Conservation (phyloP, 2,113 vertebrate species). For the Lampris incognitus region DNA sequence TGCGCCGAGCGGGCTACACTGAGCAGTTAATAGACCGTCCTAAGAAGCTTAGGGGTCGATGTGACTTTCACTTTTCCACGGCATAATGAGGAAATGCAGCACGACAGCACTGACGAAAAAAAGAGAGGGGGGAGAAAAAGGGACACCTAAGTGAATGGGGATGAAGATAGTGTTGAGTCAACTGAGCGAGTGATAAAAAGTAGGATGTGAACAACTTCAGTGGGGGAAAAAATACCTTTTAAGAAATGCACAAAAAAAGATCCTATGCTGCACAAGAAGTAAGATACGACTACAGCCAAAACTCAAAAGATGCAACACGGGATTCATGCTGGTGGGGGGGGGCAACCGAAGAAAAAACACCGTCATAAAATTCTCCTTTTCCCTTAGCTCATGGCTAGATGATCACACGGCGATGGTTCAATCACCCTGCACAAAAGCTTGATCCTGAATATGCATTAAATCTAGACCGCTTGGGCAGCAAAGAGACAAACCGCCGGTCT, state of each 20-base stretch:
- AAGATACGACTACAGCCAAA: no score
- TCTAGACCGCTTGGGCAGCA: slow-evolving; percentile 63
- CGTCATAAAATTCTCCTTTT: slow-evolving; percentile 20
- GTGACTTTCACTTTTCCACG: background rate
- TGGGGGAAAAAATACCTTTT: slow-evolving; percentile 3
- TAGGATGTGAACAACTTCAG: background rate
- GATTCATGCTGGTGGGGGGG: slow-evolving; percentile 52
- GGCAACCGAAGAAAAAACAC: slow-evolving; percentile 13
- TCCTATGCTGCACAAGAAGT: no score
- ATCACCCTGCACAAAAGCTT: slow-evolving; percentile 78
- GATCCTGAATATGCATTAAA: slow-evolving; percentile 65
- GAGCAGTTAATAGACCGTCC: background rate
- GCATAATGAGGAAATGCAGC: background rate
- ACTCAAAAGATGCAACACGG: slow-evolving; percentile 12
- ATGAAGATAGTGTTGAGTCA: background rate
- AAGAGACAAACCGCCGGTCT: slow-evolving; percentile 79
- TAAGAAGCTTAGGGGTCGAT: background rate
- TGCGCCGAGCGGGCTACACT: background rate
- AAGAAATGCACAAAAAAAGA: slow-evolving; percentile 6
- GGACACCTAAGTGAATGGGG: background rate
- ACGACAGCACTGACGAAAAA: no score
- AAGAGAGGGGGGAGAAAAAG: background rate
- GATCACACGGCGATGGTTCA: slow-evolving; percentile 67
- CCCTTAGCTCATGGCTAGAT: slow-evolving; percentile 46
- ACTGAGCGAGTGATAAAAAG: slow-evolving; percentile 3